Evolutionary conservation across 2,888 invertebrate genomes (phyloP), one percentile per base, ranked within the genome.

Genomic region (Platyscelio sp.): DNA sequence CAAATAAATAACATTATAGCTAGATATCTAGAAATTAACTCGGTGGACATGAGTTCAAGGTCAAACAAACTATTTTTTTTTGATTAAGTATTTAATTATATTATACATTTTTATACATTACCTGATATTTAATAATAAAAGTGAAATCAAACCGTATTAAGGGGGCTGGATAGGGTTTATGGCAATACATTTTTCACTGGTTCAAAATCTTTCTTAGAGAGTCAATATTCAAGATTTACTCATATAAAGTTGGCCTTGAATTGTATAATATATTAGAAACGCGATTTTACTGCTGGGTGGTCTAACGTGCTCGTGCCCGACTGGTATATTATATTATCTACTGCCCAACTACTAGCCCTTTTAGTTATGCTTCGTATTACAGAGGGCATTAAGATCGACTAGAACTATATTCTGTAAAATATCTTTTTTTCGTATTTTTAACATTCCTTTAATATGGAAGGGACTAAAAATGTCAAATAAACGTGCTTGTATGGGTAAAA

Each of bases 171-270:
- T n/a, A n/a, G n/a, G n/a, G n/a, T n/a, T n/a, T n/a, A n/a, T n/a
- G n/a, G n/a, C n/a, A n/a, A n/a, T n/a, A 67, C 2, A 43, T 9
- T 51, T 51, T 67, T 68, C 54, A 51, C 54, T 68, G 20, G 68
- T 33, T 68, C 38, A 56, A 70, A 70, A 70, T 70, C 54, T 70
- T 70, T 38, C 70, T 54, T 68, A 54, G 24, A 33, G 68, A 54
- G 38, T 68, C 49, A 56, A 56, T 18, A 11, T 56, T 70, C 18
- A 70, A 56, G 56, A 70, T 71, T 71, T 7, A 71, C n/a, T 58
- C 43, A 58, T 71, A 71, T 58, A 71, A 71, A 71, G 70, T 71
- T 71, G 7, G 24, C 40, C 40, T 38, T 70, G 70, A 56, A 56
- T 40, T 56, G 51, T 33, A 68, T 40, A 18, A 24, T 71, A 71